phyloP scores from a whole-genome alignment of 2,888 invertebrate genomes.

The Meandrusa payeni region DNA sequence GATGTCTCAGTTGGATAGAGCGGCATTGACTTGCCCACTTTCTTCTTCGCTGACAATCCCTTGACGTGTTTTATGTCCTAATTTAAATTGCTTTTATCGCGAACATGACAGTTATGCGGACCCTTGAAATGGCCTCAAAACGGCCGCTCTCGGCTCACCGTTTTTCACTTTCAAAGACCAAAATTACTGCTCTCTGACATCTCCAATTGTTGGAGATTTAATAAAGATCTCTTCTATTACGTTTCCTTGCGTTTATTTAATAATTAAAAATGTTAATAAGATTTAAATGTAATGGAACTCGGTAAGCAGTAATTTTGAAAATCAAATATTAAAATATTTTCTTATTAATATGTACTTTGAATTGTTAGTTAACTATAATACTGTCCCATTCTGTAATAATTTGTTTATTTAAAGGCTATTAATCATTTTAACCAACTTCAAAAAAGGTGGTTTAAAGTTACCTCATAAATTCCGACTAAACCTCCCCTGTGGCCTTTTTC shows the following conservation, averaged over 20 bases:
- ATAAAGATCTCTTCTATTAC: constrained; percentile 30
- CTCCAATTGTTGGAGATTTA: constrained; percentile 50
- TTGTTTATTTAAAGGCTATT: no score
- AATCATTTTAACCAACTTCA: no score
- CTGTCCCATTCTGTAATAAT: no score
- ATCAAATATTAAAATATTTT: no score
- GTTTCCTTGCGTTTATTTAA: constrained; percentile 1
- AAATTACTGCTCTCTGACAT: constrained; percentile 47
- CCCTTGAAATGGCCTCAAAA: constrained; percentile 45
- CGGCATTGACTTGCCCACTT: constrained; percentile 43
- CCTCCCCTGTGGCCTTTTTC: no score
- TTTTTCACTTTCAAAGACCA: constrained; percentile 54
- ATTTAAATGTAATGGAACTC: constrained; percentile 1
- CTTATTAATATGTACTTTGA: no score
- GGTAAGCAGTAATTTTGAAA: no score
- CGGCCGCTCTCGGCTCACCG: constrained; percentile 42
- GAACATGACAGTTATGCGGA: constrained; percentile 51
- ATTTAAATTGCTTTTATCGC: constrained; percentile 52
- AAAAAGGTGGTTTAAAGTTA: no score
- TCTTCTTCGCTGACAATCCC: constrained; percentile 63
- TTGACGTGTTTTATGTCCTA: constrained; percentile 63
- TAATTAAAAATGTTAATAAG: constrained; percentile 11
- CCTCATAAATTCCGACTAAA: no score
- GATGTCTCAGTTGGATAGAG: constrained; percentile 59
- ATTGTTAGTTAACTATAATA: no score